Base-by-base conservation (phyloP, 1,140 invertebrate species). In the Himalopsyche phryganea region DNA sequence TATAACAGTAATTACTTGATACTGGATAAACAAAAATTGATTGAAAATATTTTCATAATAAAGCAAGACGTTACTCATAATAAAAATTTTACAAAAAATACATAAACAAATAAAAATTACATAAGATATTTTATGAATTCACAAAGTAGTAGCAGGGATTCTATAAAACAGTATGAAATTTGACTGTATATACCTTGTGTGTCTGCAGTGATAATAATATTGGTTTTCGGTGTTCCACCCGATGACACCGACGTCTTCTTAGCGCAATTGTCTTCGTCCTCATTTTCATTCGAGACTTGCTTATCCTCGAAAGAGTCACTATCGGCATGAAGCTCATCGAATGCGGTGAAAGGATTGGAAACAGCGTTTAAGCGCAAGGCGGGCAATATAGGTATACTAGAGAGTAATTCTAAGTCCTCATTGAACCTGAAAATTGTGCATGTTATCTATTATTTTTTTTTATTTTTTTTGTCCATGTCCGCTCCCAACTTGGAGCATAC, bases 301-400 rank as follows among this genome's bases (percentile, higher is more conserved):
- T 51, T 35, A 19, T 60, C 56, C 23, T 50, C 55, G 36, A 49
- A 58, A 46, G 40, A 68, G n/a, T 50, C 66, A 44, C 61, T 71
- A 32, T 71, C 71, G 14, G 68, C 67, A 33, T 73, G 65, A 66
- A 73, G 55, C 68, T 78, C 71, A 69, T 82, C 80, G 60, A 82
- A 83, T 2, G 76, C 83, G 15, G 81, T 80, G 50, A 82, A 83
- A 58, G 83, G 68, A n/a, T 83, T 76, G 33, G 80, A 80, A 55
- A 85, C 81, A 0, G 83, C 83, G 40, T 84, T 78, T 11, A 81
- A 71, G 59, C 90, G 78, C 17, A 93, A 72, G n/a, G 83, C 83
- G 1, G 89, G 85, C 40, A 94, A 72, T 60, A 95, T 83, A 11
- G 91, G 92, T 58, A 96, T 94, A 69, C 87, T 87, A 18, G 84